phyloP scores from a whole-genome alignment of 2,797 vertebrate species.

The Luscinia luscinia region DNA sequence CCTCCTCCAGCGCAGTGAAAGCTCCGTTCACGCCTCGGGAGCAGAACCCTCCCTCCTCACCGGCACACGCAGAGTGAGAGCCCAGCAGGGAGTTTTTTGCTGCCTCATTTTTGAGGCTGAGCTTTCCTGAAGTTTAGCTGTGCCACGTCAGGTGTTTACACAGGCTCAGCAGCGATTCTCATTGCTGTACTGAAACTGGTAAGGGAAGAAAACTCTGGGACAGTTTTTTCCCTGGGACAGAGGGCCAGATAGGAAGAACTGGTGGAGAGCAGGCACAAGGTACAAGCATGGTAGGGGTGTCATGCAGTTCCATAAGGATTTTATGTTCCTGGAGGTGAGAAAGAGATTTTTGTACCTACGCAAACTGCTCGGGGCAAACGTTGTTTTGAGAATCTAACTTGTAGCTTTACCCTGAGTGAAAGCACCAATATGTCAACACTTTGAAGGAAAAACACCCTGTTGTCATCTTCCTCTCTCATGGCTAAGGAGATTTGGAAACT shows the following conservation, averaged over 20 bases:
- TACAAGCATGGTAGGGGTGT: fast-evolving
- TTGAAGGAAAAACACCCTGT: background rate
- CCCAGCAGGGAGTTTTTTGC: fast-evolving
- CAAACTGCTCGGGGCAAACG: background rate
- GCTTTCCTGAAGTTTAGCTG: background rate
- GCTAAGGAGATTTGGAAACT: background rate
- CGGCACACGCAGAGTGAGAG: background rate
- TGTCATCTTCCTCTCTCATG: background rate
- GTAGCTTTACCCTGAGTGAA: background rate
- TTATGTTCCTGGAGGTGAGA: background rate
- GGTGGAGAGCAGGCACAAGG: background rate
- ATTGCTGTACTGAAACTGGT: background rate
- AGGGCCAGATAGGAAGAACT: background rate
- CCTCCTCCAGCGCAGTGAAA: background rate
- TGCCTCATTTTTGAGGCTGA: background rate
- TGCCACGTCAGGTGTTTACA: background rate
- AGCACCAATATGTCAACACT: background rate
- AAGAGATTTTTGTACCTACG: background rate
- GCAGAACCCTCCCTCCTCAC: background rate
- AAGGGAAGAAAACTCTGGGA: background rate
- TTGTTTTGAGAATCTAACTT: background rate
- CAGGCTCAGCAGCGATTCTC: background rate
- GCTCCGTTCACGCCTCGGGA: fast-evolving
- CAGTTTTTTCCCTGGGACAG: background rate
- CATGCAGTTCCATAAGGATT: background rate